Percentiles rank a stretch among this genome's conserved stretches.
These are phyloP conservation scores for Ophiodon elongatus DNA, from an alignment of 2,113 vertebrate genomes.

Conservation along the genomic window DNA sequence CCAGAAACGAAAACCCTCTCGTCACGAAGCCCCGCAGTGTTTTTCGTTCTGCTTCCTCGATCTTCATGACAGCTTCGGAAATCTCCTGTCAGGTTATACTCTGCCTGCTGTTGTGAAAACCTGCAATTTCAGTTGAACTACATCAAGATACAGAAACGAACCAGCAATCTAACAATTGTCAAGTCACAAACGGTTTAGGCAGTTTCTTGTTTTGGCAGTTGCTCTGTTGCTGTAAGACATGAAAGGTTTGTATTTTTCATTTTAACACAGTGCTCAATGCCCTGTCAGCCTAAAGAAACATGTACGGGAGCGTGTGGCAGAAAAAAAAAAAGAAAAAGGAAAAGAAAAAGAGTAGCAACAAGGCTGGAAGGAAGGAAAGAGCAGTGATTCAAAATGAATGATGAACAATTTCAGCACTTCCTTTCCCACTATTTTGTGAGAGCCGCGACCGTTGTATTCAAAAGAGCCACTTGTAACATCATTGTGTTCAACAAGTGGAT, in stretches of 20 bases:
- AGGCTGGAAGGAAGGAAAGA: constrained; percentile 15
- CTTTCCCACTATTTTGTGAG: constrained; percentile 26
- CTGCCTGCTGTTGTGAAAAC: constrained; percentile 43
- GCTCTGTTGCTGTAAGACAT: constrained; percentile 1
- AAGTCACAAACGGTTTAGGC: constrained; percentile 32
- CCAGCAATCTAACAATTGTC: constrained; percentile 51
- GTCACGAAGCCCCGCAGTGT: constrained; percentile 4
- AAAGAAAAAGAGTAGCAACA: background rate
- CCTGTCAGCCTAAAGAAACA: constrained; percentile 18
- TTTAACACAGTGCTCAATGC: constrained; percentile 3
- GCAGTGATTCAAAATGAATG: constrained; percentile 3
- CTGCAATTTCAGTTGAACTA: constrained; percentile 47
- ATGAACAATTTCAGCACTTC: constrained; percentile 29
- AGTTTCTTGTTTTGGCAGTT: constrained; percentile 9
- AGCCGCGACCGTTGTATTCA: constrained; percentile 18
- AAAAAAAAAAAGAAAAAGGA: background rate
- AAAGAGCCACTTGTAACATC: constrained; percentile 67
- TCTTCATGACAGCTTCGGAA: constrained; percentile 39
- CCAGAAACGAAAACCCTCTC: background rate
- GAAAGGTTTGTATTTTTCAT: constrained; percentile 33
- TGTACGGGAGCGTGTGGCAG: background rate
- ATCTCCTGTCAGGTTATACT: constrained; percentile 45
- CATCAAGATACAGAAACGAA: constrained; percentile 36
- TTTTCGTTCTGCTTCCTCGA: constrained; percentile 23
- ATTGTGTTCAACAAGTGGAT: constrained; percentile 76